Evolutionary conservation across 2,797 vertebrate species (phyloP), one percentile per base, ranked within the genome.

Genomic region (Falco cherrug): DNA sequence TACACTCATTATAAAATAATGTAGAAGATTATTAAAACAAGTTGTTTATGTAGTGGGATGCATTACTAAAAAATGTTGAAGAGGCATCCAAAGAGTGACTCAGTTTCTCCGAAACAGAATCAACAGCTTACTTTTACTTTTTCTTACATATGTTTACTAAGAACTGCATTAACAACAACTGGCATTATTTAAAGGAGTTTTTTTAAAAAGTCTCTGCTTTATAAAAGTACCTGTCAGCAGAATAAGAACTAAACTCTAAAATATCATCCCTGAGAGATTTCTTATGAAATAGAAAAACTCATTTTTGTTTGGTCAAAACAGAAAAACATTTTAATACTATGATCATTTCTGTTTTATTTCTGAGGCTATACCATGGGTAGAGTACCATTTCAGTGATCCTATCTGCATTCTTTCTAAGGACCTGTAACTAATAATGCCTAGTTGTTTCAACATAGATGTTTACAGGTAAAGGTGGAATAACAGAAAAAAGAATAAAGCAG

Each of bases 21-120:
- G 64, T 43, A 84, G 26, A 41, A 91, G 12, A 4, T 84, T 94
- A 93, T 68, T 91, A 75, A 85, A 93, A 39, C 54, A 73, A 70
- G 26, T 77, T 85, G 59, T 47, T 95, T 91, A 89, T 57, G 15
- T 53, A 89, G 45, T 39, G 22, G 25, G 25, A 78, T 75, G 35
- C 47, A 88, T 75, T 31, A 57, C 22, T 41, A 33, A 94, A 92
- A 91, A 94, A 94, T 92, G 47, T 61, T 84, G 35, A 75, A 80
- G 53, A 78, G 21, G 9, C 11, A 74, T 90, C 87, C 93, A 91
- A 86, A 87, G 8, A 73, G 29, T 89, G 74, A 93, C 63, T 91
- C 74, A 69, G 10, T 79, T 76, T 56, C 63, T 92, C 77, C 84
- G 84, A 89, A 92, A 53, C 65, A 92, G 13, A 90, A 93, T 78